These are phyloP conservation scores for Campylomormyrus tamandua DNA, from an alignment of 2,113 vertebrate species.

Conservation along the genomic window DNA sequence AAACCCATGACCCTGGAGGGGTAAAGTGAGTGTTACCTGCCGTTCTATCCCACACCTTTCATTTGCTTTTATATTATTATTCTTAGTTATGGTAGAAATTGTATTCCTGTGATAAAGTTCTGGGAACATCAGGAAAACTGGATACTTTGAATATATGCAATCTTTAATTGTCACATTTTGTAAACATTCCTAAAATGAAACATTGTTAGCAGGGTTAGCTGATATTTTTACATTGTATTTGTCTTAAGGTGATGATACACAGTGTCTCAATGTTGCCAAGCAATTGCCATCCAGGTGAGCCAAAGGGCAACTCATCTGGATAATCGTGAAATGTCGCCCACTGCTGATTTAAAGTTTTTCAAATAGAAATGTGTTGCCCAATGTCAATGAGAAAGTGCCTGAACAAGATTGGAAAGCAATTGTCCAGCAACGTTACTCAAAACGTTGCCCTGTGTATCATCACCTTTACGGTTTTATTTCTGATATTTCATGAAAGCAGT, in stretches of 20 bases:
- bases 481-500: not conserved
- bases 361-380: not conserved
- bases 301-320: not conserved
- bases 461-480: not conserved
- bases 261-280: not conserved
- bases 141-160: not conserved
- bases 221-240: not conserved
- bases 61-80: not conserved
- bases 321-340: not conserved
- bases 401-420: not conserved
- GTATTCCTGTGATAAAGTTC: not conserved
- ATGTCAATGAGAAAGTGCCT: not conserved
- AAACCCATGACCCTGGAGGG: not conserved
- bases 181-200: not conserved
- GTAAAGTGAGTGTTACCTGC: not conserved
- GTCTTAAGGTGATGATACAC: not conserved
- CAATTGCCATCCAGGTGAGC: not conserved
- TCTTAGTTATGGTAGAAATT: not conserved
- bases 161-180: not conserved
- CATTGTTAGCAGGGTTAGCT: not conserved
- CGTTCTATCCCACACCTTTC: not conserved
- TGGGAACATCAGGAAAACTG: not conserved
- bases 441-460: not conserved
- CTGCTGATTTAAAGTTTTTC: not conserved
- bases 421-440: not conserved